A percentile compares a stretch with the other conserved stretches of the same genome.
These are phyloP conservation scores for Aptenodytes forsteri DNA, from an alignment of 2,113 vertebrate species.

Conservation along the genomic window DNA sequence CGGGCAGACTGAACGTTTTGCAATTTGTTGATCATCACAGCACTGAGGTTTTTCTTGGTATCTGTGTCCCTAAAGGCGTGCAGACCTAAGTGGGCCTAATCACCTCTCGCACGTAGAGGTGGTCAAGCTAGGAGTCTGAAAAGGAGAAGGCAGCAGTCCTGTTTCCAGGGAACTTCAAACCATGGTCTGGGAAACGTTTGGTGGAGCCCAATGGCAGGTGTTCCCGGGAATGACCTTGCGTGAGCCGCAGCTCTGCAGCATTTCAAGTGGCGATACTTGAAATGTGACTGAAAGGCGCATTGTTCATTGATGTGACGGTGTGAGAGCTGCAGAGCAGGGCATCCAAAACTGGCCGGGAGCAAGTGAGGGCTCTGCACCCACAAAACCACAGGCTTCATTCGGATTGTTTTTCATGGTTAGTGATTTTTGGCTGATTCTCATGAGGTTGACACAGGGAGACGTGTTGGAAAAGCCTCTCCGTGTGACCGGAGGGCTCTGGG, in stretches of 20 bases:
- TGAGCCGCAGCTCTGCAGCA: not conserved
- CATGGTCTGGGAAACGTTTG: rapidly evolving
- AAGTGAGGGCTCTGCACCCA: not conserved
- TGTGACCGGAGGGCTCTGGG: not conserved
- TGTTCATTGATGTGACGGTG: not conserved
- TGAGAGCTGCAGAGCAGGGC: not conserved
- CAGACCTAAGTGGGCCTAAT: not conserved
- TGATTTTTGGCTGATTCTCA: not conserved
- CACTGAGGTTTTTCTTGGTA: not conserved
- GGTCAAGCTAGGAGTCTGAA: not conserved
- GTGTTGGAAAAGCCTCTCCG: not conserved
- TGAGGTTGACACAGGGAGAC: not conserved
- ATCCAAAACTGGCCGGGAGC: not conserved
- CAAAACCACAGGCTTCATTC: not conserved
- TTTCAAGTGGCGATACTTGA: not conserved
- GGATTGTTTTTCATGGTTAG: not conserved
- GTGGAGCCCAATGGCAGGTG: not conserved
- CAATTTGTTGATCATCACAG: not conserved
- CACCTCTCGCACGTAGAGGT: not conserved
- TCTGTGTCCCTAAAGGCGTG: not conserved
- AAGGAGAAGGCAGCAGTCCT: not conserved
- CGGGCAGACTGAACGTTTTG: not conserved
- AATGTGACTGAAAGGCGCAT: not conserved
- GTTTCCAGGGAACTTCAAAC: not conserved
- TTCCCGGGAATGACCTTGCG: not conserved